Evolutionary conservation across 2,888 invertebrate species (phyloP).

Genomic region (Mythimna vitellina): DNA sequence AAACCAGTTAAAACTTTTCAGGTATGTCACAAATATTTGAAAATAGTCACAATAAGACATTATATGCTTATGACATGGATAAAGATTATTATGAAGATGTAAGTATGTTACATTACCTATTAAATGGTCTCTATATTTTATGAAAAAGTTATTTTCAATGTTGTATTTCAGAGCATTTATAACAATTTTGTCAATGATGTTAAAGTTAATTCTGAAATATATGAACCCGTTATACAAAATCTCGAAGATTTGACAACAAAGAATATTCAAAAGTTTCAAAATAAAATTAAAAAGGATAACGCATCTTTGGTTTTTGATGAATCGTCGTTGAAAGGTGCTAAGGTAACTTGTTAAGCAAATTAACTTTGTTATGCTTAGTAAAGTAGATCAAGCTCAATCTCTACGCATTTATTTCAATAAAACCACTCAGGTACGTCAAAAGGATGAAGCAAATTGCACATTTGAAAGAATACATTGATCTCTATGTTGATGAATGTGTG

Average conservation of each 20-base stretch:
- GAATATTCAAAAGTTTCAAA: constrained; percentile 75
- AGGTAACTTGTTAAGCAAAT: constrained; percentile 65
- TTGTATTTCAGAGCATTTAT: constrained; percentile 80
- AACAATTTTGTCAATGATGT: constrained; percentile 85
- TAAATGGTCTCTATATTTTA: not conserved
- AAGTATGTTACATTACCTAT: constrained; percentile 58
- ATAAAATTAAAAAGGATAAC: constrained; percentile 74
- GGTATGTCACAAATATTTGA: constrained; percentile 90
- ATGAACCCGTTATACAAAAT: constrained; percentile 76
- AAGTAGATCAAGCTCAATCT: not conserved
- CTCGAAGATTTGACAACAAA: constrained; percentile 71
- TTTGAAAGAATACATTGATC: no score
- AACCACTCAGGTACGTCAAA: not conserved
- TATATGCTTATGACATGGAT: constrained; percentile 66
- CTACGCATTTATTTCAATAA: no score
- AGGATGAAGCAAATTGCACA: no score
- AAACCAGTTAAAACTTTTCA: constrained; percentile 48
- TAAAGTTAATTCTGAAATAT: constrained; percentile 85
- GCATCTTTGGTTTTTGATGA: constrained; percentile 79
- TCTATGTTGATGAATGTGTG: no score
- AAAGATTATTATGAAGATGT: constrained; percentile 81
- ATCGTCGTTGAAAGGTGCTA: constrained; percentile 74
- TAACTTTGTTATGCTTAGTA: not conserved
- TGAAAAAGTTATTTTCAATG: not conserved
- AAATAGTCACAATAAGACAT: constrained; percentile 73